These are phyloP conservation scores for Eubasilissa regina DNA, from an alignment of 1,140 invertebrate species.

Conservation along the genomic window DNA sequence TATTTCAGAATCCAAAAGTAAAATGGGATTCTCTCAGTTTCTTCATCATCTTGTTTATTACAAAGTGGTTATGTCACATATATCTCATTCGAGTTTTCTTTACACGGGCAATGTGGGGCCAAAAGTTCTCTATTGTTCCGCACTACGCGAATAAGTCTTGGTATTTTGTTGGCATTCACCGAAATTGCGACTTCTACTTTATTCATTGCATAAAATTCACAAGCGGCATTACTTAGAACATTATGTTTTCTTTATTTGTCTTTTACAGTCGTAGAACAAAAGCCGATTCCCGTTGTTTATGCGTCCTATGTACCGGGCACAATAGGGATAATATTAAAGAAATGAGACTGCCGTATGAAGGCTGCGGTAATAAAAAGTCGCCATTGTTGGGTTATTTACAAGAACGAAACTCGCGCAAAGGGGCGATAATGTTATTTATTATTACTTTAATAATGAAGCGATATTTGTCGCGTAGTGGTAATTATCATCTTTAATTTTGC, in stretches of 20 bases:
- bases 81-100: conserved; percentile 21
- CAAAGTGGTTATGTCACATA: conserved; percentile 35
- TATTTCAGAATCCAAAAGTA: too few relatives aligned
- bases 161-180: conserved; percentile 1
- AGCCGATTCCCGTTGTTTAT: conserved; percentile 52
- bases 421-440: conserved; percentile 30
- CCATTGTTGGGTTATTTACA: conserved; percentile 33
- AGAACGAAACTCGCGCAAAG: background rate
- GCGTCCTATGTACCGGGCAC: conserved; percentile 47
- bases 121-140: conserved; percentile 34
- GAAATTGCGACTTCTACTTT: background rate
- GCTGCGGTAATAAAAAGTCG: conserved; percentile 39
- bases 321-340: conserved; percentile 55
- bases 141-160: background rate
- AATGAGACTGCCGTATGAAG: conserved; percentile 45
- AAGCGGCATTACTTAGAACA: conserved; percentile 51
- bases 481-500: background rate
- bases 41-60: conserved; percentile 18
- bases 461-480: background rate
- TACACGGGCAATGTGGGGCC: conserved; percentile 18
- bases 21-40: too few relatives aligned
- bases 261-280: conserved; percentile 55
- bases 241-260: conserved; percentile 57
- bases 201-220: conserved; percentile 48
- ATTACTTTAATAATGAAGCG: conserved; percentile 8